These are phyloP conservation scores for Lamellibrachia luymesi DNA, from an alignment of 1,140 invertebrate species.

Conservation along the genomic window DNA sequence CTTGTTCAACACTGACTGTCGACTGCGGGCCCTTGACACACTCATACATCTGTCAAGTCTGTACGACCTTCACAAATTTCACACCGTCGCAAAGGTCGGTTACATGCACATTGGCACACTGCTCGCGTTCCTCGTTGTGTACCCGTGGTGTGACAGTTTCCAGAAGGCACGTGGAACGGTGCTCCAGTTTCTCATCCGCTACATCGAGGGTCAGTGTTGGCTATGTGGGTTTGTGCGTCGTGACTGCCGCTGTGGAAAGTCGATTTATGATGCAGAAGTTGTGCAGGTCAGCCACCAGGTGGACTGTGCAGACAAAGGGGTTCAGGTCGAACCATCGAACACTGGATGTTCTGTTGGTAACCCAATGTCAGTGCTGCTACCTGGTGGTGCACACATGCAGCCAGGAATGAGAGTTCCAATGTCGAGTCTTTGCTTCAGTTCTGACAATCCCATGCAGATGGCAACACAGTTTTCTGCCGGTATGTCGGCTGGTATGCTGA, in stretches of 20 bases:
- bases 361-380: neutral
- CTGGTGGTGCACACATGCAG: neutral
- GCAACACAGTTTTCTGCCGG: neutral
- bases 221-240: neutral
- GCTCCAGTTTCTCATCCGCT: neutral
- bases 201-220: neutral
- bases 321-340: neutral
- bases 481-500: neutral
- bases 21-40: neutral
- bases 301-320: neutral
- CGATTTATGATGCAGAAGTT: neutral
- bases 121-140: neutral
- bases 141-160: neutral
- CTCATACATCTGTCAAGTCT: neutral
- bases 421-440: neutral
- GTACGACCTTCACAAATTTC: neutral
- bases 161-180: neutral
- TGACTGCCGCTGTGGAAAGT: neutral
- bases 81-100: neutral
- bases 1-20: neutral
- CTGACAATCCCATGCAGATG: neutral
- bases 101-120: neutral
- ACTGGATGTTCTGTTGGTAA: neutral
- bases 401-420: neutral
- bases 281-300: neutral